These are phyloP conservation scores for Micronycteris hirsuta DNA, from an alignment of 2,113 vertebrate species.

Conservation along the genomic window DNA sequence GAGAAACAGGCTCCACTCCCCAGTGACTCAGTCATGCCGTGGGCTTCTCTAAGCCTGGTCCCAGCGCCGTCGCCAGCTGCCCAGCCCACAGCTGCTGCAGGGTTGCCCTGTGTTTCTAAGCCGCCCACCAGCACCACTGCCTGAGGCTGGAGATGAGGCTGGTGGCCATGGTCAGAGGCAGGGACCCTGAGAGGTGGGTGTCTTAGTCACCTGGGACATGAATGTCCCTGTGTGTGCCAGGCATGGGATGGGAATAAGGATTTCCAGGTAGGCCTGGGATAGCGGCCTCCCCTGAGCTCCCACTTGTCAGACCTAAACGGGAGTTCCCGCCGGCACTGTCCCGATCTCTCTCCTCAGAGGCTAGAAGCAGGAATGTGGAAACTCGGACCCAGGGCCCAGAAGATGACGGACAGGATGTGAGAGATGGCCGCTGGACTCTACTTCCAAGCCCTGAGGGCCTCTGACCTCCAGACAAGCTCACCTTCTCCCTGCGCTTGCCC, in stretches of 20 bases:
- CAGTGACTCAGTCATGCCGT: background rate
- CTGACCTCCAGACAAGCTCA: constrained; percentile 48
- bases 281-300: background rate
- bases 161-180: background rate
- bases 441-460: constrained; percentile 21
- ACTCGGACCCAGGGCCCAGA: background rate
- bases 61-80: background rate
- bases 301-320: background rate
- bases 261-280: background rate
- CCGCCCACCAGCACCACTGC: background rate
- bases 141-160: background rate
- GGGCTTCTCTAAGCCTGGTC: background rate
- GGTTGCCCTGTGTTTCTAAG: background rate
- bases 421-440: constrained; percentile 22
- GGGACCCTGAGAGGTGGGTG: background rate
- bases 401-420: background rate
- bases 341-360: background rate
- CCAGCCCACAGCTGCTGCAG: background rate
- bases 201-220: background rate
- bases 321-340: background rate
- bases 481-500: background rate
- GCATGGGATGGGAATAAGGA: background rate
- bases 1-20: background rate
- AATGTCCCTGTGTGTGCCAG: background rate
- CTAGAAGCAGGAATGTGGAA: background rate